Percentiles rank a stretch among this genome's conserved stretches.
Evolutionary conservation across 2,113 vertebrate genomes (phyloP).

Genomic region (Cynopterus brachyotis): DNA sequence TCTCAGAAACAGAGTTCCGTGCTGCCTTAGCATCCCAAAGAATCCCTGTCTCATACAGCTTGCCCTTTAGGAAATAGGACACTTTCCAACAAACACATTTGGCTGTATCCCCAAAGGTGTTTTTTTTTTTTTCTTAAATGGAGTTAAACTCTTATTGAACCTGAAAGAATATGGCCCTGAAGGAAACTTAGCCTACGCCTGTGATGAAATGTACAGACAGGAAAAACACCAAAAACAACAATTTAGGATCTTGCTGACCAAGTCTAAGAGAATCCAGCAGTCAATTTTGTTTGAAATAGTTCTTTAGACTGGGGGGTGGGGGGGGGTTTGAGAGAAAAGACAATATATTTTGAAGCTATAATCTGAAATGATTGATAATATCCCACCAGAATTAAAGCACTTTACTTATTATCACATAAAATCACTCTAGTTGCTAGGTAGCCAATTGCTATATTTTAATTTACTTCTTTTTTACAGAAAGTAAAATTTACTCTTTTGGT

Average conservation of each 20-base stretch:
- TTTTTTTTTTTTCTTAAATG: background rate
- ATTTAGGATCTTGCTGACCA: background rate
- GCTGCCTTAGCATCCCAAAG: background rate
- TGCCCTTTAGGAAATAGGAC: background rate
- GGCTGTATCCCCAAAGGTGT: background rate
- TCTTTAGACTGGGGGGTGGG: background rate
- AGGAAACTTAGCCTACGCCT: background rate
- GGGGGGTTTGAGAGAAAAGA: background rate
- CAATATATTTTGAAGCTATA: background rate
- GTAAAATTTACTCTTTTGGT: background rate
- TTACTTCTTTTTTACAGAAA: conserved; percentile 6
- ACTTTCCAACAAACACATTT: background rate
- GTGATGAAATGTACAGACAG: background rate
- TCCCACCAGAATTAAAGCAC: background rate
- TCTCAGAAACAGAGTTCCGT: background rate
- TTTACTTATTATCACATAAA: background rate
- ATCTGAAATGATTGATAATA: background rate
- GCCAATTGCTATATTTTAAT: background rate
- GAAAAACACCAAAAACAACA: background rate
- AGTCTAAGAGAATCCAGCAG: background rate
- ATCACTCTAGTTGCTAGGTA: background rate
- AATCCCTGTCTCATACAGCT: background rate
- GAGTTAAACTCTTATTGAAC: conserved; percentile 44
- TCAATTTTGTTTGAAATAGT: background rate
- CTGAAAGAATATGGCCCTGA: background rate